Conservation (phyloP, 2,888 invertebrate genomes). For the Eupelmus urozonus region DNA sequence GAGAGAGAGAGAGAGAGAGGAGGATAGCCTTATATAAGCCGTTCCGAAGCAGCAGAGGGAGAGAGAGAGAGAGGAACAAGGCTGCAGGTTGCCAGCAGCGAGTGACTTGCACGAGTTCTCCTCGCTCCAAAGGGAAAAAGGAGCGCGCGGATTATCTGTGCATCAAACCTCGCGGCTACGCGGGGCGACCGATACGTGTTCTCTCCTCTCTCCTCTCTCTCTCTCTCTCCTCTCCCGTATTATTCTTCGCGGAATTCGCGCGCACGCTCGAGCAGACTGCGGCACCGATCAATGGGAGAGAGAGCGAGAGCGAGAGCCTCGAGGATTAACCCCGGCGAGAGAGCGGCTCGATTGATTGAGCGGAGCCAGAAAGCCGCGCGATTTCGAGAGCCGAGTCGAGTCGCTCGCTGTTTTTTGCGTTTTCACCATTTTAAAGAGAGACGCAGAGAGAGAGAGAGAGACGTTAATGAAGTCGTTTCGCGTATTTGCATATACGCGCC, state of each 20-base stretch:
- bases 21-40: not conserved
- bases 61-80: constrained; percentile 32
- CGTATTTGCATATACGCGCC: constrained; percentile 9
- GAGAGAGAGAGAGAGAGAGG: constrained; percentile 31
- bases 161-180: constrained; percentile 67
- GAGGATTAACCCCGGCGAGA: too few relatives aligned
- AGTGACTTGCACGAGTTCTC: constrained; percentile 51
- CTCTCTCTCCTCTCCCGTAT: constrained; percentile 62
- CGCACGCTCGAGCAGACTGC: constrained; percentile 14
- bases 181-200: constrained; percentile 69
- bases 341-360: constrained; percentile 50
- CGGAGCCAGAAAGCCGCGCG: constrained; percentile 2
- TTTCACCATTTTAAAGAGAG: too few relatives aligned
- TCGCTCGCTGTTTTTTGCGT: too few relatives aligned
- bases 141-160: constrained; percentile 65
- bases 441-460: too few relatives aligned
- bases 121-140: constrained; percentile 28
- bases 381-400: not conserved
- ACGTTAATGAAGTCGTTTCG: constrained; percentile 25
- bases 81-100: constrained; percentile 53
- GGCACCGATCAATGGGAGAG: constrained; percentile 46
- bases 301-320: not conserved
- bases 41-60: not conserved
- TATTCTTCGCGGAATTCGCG: constrained; percentile 64
- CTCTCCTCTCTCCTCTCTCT: too few relatives aligned